Conservation (phyloP, 1,140 invertebrate species). For the Battus philenor region DNA sequence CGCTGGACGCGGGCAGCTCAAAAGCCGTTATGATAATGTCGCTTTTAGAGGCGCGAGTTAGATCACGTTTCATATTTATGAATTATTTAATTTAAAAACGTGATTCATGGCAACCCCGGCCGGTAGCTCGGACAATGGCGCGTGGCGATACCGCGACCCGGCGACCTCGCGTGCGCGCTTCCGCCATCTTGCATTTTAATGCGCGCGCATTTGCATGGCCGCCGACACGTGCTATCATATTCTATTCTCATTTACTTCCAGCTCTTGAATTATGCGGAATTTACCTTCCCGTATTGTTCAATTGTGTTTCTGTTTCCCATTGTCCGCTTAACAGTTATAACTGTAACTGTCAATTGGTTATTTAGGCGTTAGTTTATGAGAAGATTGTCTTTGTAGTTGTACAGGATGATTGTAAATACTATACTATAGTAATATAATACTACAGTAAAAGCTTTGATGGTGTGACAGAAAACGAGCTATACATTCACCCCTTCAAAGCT, state of each 20-base stretch:
- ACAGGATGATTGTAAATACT: too few species aligned
- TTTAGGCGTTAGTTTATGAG: too few species aligned
- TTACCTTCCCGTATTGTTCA: conserved; percentile 13
- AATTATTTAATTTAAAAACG: too few species aligned
- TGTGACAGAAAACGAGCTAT: too few species aligned
- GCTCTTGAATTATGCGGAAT: conserved; percentile 15
- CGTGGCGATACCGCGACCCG: conserved; percentile 59
- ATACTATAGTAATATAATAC: too few species aligned
- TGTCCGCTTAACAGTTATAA: neutral
- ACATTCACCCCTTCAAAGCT: too few species aligned
- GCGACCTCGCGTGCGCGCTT: conserved; percentile 69
- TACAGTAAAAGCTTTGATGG: too few species aligned
- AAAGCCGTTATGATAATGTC: too few species aligned
- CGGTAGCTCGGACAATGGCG: conserved; percentile 63
- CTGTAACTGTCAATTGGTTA: neutral
- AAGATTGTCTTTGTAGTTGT: too few species aligned
- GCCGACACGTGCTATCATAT: conserved; percentile 62
- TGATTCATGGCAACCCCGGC: conserved; percentile 26
- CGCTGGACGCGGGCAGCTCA: too few species aligned
- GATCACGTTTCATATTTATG: too few species aligned
- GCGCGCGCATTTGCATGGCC: conserved; percentile 60
- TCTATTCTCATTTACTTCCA: conserved; percentile 53
- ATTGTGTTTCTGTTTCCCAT: conserved; percentile 3
- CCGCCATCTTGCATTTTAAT: conserved; percentile 72
- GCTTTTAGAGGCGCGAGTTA: too few species aligned